Evolutionary conservation across 2,888 invertebrate genomes (phyloP), one percentile per base, ranked within the genome.

Genomic region (Sesia apiformis): DNA sequence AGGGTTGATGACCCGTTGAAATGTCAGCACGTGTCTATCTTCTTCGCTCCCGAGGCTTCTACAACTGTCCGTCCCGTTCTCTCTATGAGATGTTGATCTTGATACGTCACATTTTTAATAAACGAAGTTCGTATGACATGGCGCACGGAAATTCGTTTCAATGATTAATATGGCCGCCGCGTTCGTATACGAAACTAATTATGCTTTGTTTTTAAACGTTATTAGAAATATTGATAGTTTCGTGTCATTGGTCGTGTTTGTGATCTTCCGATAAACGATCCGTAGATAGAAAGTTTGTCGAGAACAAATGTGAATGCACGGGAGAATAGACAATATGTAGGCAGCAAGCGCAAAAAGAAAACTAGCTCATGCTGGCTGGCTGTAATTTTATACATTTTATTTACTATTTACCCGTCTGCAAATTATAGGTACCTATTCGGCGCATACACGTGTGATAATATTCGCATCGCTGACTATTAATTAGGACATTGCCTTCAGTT

Each of bases 51-150:
- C 62, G 49, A 62, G 57, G 63, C 62, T 63, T 63, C 63, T 63
- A 63, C 66, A 72, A 74, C 72, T 72, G 63, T 64, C 71, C 68
- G 74, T 87, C 81, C 72, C 79, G 62, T 74, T 86, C 76, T 61
- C 63, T 64, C 81, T 73, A 77, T 73, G 81, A 85, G 86, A 88
- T 87, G 87, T 86, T 88, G 89, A 89, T 89, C 89, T 89, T 87
- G 87, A 89, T 88, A 89, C 88, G 88, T 89, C 89, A 88, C 81
- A 86, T 87, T 89, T 89, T 89, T 89, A 88, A 89, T 88, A 89
- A 89, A 88, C 88, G 88, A 84, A 89, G 82, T 78, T 75, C 76
- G 82, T 87, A 87, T 87, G 87, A 87, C 87, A 87, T 80, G 85
- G 83, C 76, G 83, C 82, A 86, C 82, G 84, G 85, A 87, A 87